Evolutionary conservation across 2,113 vertebrate species (phyloP), one percentile per base, ranked within the genome.

Genomic region (Epinephelus moara): DNA sequence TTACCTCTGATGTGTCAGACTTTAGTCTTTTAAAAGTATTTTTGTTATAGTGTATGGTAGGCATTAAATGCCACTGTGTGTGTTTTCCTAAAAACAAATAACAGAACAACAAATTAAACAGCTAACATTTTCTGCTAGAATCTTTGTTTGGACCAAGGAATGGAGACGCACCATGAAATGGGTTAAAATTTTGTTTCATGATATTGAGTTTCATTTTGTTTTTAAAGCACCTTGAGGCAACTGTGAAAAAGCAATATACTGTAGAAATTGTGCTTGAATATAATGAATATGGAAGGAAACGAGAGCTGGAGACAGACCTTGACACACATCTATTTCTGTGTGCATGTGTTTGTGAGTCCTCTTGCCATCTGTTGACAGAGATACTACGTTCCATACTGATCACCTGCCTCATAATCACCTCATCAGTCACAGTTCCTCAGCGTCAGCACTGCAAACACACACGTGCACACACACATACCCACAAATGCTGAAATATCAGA

Each of bases 341-440:
- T 78, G n/a, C 8, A 2, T 60, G 47, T 60, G 25, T 57, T 10
- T 40, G 47, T 59, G 23, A 75, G 45, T 81, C 42, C 2, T 59
- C 69, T 23, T 81, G 6, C 79, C 75, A 84, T 90, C 86, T 91
- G 82, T 74, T 90, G 71, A 55, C 68, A 69, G 73, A 56, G 61
- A 84, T 23, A 47, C 50, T 73, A 50, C 59, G 60, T 79, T 70
- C 85, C 85, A 84, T 69, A 69, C 75, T 70, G 81, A 88, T 84
- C 73, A 71, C 76, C 78, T 70, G 60, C 70, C 42, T 80, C 70
- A 81, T 81, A 79, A 85, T 88, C 67, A 82, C 63, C 71, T 81
- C 71, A 89, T 91, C 80, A 88, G 81, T 89, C 87, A 87, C 57
- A 85, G 68, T 68, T 56, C 27, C 70, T 66, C 27, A 55, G 56